Evolutionary conservation across 2,113 vertebrate species (phyloP).

Genomic region (Hyperopisus bebe): DNA sequence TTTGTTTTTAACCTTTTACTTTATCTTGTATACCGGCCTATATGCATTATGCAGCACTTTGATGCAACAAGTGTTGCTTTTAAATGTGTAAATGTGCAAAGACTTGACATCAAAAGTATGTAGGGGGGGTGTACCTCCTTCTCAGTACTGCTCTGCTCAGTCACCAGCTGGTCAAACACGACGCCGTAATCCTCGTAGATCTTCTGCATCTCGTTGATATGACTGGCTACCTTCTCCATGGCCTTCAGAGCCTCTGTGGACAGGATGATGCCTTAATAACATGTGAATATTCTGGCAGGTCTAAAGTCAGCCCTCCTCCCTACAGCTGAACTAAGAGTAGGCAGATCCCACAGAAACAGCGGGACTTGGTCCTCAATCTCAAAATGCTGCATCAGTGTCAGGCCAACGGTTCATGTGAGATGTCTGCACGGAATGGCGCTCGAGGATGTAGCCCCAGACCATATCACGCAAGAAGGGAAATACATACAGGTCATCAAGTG

Average conservation of each 20-base stretch:
- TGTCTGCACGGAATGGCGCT: not conserved
- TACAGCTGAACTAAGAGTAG: not conserved
- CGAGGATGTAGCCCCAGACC: not conserved
- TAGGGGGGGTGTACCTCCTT: conserved; percentile 62
- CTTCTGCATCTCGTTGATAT: conserved; percentile 91
- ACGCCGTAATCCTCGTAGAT: conserved; percentile 81
- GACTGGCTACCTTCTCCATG: conserved; percentile 84
- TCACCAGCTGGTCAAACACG: conserved; percentile 79
- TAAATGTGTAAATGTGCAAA: no score
- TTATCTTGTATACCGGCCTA: no score
- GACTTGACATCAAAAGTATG: not conserved
- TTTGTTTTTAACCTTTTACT: no score
- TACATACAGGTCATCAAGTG: not conserved
- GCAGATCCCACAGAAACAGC: not conserved
- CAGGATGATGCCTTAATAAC: not conserved
- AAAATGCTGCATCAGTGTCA: not conserved
- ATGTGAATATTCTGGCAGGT: not conserved
- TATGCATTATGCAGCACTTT: no score
- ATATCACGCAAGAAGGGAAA: not conserved
- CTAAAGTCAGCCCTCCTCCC: not conserved
- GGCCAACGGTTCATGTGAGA: not conserved
- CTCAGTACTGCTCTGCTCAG: conserved; percentile 75
- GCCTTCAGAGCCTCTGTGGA: conserved; percentile 76
- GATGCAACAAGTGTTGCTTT: no score
- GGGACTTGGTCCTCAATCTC: not conserved